Conservation (phyloP, 2,888 invertebrate species). For the Hoplodrina ambigua region DNA sequence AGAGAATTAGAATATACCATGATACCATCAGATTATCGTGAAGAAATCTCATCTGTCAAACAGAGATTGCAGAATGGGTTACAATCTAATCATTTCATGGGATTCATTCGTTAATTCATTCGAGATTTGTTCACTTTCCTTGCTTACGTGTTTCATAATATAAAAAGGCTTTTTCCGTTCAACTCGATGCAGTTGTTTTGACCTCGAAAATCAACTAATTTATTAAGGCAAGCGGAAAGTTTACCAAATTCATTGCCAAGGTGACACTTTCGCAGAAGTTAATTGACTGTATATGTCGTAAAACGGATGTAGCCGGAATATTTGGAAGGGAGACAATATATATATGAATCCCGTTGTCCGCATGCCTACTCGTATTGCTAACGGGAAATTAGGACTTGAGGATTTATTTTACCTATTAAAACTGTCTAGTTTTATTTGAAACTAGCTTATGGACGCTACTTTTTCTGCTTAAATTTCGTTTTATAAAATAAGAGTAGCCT, state of each 20-base stretch:
- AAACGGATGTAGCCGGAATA: slow-evolving; percentile 6
- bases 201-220: slow-evolving; percentile 26
- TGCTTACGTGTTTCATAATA: slow-evolving; percentile 14
- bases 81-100: slow-evolving; percentile 10
- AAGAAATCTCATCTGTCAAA: not conserved
- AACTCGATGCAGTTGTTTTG: slow-evolving; percentile 39
- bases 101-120: not conserved
- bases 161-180: slow-evolving; percentile 38
- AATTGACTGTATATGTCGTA: slow-evolving; percentile 24
- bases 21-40: too few relatives aligned
- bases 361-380: too few relatives aligned
- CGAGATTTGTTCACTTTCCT: slow-evolving; percentile 7
- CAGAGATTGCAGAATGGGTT: not conserved
- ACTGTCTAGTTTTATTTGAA: not conserved
- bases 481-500: too few relatives aligned
- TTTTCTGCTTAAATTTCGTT: too few relatives aligned
- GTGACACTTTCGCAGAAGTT: slow-evolving; percentile 18
- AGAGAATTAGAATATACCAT: too few relatives aligned
- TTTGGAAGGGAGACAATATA: slow-evolving; percentile 11
- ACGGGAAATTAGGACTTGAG: not conserved
- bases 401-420: slow-evolving; percentile 2
- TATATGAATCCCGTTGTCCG: not conserved
- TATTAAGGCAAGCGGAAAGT: slow-evolving; percentile 23
- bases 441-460: too few relatives aligned
- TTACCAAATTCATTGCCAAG: slow-evolving; percentile 39